Base-by-base conservation (phyloP, 2,888 invertebrate species). In the Diloba caeruleocephala region DNA sequence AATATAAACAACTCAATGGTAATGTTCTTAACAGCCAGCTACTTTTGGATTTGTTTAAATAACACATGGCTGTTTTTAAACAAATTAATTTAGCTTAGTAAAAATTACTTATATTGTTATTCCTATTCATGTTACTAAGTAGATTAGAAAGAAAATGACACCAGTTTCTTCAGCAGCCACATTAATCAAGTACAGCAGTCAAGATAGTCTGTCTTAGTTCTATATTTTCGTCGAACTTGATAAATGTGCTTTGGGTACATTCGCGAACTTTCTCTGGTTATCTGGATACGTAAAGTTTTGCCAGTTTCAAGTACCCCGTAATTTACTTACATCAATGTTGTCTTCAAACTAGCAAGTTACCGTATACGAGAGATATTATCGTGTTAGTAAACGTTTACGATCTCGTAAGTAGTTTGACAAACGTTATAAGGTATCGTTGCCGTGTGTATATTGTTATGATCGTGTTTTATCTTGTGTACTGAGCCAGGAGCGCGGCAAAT, bases 401-500 rank as follows among this genome's bases (percentile, higher is more conserved):
- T 58, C 38, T 38, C 34, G 29, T 56, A 56, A 71, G 60, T 58
- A 46, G 50, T 61, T 57, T 45, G 65, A 60, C 59, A 68, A 66
- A 66, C 58, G 59, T 63, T 70, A 62, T 62, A 61, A 62, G 57
- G 59, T 58, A 51, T 60, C 61, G 57, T 62, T 46, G 53, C 38
- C 25, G 55, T 59, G 39, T 45, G 56, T 68, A 63, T 71, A 71
- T 68, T 69, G 71, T 74, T 75, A 76, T 70, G 77, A 77, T 76
- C 78, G 70, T 79, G 79, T 81, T 72, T 60, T 71, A 68, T 71
- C 63, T 59, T 65, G 59, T 50, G 50, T 63, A 59, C 57, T 41
- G 59, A 63, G 57, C 53, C 62, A 67, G 54, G 56, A 53, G 59
- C 54, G 56, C 49, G 37, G 58, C 69, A 82, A 87, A 89, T 89